phyloP scores from a whole-genome alignment of 2,113 vertebrate genomes.

The Pituophis catenifer region DNA sequence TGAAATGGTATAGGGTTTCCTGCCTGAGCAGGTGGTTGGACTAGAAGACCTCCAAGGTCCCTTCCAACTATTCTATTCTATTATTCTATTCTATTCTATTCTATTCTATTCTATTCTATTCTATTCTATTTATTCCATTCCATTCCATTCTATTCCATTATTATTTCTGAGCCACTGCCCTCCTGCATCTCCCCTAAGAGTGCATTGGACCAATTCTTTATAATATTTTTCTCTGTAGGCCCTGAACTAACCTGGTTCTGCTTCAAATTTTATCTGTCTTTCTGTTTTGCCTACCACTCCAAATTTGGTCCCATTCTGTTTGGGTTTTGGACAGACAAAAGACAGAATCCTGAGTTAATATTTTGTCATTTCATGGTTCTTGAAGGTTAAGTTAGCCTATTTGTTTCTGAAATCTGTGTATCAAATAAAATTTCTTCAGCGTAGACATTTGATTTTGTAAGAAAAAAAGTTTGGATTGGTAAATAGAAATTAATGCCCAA shows the following conservation, averaged over 20 bases:
- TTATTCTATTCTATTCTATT: no score
- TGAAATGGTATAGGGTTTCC: no score
- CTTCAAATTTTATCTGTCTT: background rate
- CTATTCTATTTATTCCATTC: no score
- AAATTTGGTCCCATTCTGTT: background rate
- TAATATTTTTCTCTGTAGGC: background rate
- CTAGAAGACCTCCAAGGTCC: no score
- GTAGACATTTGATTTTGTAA: rapidly evolving
- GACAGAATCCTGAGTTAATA: background rate
- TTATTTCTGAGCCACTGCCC: background rate
- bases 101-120: no score
- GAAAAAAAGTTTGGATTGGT: rapidly evolving
- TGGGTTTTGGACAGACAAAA: background rate
- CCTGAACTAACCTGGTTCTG: background rate
- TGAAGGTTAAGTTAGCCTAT: no score
- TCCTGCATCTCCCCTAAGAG: background rate
- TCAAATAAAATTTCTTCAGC: rapidly evolving
- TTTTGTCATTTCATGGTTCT: background rate
- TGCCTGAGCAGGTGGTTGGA: no score
- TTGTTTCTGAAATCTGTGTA: rapidly evolving
- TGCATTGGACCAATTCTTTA: background rate
- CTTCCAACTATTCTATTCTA: no score
- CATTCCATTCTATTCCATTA: no score
- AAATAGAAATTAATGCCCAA: rapidly evolving
- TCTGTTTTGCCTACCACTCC: background rate